Evolutionary conservation across 1,140 invertebrate species (phyloP), one percentile per base, ranked within the genome.

Genomic region (Drosophila aff.): DNA sequence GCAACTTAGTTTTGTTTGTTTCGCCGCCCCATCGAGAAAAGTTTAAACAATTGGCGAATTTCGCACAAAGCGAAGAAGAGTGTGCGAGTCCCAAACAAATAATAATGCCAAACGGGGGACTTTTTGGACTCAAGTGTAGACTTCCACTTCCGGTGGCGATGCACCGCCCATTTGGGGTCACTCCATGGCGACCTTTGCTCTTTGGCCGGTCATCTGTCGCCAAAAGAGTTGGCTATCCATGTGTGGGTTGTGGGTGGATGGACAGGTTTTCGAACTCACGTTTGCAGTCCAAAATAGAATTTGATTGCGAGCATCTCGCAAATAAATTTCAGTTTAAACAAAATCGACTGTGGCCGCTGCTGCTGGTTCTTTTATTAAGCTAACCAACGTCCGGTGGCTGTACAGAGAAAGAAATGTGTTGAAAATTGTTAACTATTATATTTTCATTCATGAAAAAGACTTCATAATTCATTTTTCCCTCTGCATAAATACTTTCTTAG

Each of bases 91-190:
- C 68, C 85, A 69, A 80, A 67, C 71, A 89, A 83, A 82, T 63
- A 82, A 79, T 58, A 76, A 61, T 65, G 33, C 80, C 49, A 57
- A 71, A 10, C 33, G 64, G 23, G 11, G 28, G 64, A 33, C 66
- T 18, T 31, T 8, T 28, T 64, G 26, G 38, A 65, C 59, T 47
- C 66, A 60, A 78, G 40, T 65, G 55, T 52, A 67, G 72, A 60
- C 66, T 63, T 57, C 36, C 49, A 79, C 62, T 83, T 89, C 83
- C 84, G 83, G 84, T 31, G 83, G 69, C 84, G 82, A 75, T 87
- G 83, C 65, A 84, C 78, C 59, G 65, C 16, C 53, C 53, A 21
- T 15, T 61, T 55, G 64, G 81, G 83, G 84, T 87, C 84, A 89
- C 43, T 53, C n/a, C n/a, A 16, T 41, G 41, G 47, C 71, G 75